These are phyloP conservation scores for Neosilurus mollespiculum DNA, from an alignment of 2,797 vertebrate genomes.

Conservation along the genomic window DNA sequence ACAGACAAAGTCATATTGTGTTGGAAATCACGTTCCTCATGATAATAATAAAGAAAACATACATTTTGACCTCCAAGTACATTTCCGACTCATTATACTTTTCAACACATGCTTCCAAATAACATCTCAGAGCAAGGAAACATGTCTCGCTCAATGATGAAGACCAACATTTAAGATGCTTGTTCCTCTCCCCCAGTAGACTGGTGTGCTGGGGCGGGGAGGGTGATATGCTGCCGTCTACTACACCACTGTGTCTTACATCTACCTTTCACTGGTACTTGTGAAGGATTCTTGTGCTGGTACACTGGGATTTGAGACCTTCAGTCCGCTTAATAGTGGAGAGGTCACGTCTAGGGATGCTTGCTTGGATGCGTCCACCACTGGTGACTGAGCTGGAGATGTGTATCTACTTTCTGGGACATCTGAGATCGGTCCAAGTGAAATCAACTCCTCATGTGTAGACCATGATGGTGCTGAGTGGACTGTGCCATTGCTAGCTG, in stretches of 20 bases:
- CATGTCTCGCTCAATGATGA: neutral
- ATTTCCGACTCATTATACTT: neutral
- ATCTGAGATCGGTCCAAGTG: neutral
- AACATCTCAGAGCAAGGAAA: neutral
- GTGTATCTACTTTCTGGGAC: constrained; percentile 32
- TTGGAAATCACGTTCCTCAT: neutral
- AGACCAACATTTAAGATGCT: constrained; percentile 43
- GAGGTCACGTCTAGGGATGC: constrained; percentile 1
- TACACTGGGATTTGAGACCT: constrained; percentile 10
- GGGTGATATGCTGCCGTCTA: neutral
- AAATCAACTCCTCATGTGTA: neutral
- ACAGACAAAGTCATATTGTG: neutral
- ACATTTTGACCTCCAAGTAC: neutral
- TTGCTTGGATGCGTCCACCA: constrained; percentile 11
- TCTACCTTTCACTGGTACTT: neutral
- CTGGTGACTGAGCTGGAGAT: constrained; percentile 21
- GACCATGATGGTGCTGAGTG: constrained; percentile 20
- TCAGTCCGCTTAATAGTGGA: neutral
- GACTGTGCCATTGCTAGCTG: constrained; percentile 22
- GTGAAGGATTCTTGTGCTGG: neutral
- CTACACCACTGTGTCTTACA: constrained; percentile 2
- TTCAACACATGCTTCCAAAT: neutral
- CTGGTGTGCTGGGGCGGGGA: neutral
- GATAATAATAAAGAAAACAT: neutral
- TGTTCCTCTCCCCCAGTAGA: constrained; percentile 35